Conservation (phyloP, 2,113 vertebrate genomes). For the Myiozetetes cayanensis region DNA sequence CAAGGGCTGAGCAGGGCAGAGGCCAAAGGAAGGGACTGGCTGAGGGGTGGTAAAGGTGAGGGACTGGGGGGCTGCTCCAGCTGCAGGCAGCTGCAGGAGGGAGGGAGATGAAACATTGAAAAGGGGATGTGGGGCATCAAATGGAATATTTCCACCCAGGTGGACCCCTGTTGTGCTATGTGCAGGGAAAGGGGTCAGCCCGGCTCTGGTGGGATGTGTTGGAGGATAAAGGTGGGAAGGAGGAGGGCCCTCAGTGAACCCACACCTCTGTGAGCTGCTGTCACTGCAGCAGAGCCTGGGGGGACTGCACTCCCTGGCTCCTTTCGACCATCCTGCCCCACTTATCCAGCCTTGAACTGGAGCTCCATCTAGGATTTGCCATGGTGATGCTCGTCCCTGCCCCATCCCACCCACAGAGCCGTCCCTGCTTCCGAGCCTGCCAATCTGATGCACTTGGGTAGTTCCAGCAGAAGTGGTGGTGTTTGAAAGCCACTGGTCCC, state of each 20-base stretch:
- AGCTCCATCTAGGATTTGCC: neutral
- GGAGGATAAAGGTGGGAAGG: neutral
- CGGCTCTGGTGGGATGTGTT: fast-evolving
- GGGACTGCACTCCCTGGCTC: fast-evolving
- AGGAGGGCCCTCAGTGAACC: neutral
- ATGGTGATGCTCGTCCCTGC: fast-evolving
- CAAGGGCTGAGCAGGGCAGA: neutral
- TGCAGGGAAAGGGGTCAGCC: fast-evolving
- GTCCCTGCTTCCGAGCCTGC: neutral
- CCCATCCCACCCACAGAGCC: fast-evolving
- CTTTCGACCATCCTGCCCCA: neutral
- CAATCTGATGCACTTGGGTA: fast-evolving
- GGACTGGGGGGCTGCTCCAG: neutral
- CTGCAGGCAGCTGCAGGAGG: neutral
- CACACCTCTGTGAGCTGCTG: fast-evolving
- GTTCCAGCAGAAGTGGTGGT: neutral
- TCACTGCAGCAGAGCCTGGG: fast-evolving
- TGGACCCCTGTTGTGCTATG: fast-evolving
- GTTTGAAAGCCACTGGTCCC: neutral
- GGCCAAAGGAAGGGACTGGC: neutral
- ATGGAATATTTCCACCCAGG: neutral
- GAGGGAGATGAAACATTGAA: fast-evolving
- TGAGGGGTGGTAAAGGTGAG: too few relatives aligned
- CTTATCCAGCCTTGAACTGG: neutral
- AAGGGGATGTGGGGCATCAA: neutral